Percentiles rank a stretch among this genome's conserved stretches.
Evolutionary conservation across 2,113 vertebrate genomes (phyloP).

Genomic region (Jacana jacana): DNA sequence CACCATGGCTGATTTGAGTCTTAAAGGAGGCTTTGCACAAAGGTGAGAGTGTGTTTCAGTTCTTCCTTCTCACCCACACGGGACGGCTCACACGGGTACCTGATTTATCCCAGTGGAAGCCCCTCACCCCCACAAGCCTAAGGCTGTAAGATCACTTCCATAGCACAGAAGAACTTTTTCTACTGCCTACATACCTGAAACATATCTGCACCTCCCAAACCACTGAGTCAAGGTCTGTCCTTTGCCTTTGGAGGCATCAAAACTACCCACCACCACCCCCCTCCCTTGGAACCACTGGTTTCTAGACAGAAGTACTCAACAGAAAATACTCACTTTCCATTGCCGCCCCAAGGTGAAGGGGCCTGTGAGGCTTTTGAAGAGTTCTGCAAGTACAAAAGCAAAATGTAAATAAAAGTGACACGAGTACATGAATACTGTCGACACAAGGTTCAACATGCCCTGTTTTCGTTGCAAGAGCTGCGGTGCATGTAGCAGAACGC

Average conservation of each 20-base stretch:
- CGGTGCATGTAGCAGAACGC: constrained; percentile 27
- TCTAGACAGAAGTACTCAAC: constrained; percentile 56
- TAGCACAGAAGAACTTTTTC: constrained; percentile 13
- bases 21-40: background rate
- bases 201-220: background rate
- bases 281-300: background rate
- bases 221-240: background rate
- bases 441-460: constrained; percentile 36
- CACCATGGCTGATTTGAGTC: background rate
- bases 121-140: background rate
- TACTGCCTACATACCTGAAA: background rate
- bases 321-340: constrained; percentile 91
- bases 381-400: constrained; percentile 82
- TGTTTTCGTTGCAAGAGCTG: background rate
- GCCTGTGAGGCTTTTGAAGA: constrained; percentile 93
- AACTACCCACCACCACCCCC: background rate
- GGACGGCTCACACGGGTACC: background rate
- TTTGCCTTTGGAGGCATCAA: background rate
- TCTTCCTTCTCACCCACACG: background rate
- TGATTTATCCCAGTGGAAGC: background rate
- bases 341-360: constrained; percentile 93
- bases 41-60: background rate
- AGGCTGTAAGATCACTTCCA: background rate
- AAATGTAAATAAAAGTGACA: constrained; percentile 59
- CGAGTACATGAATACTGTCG: constrained; percentile 58